A percentile compares a stretch with the other conserved stretches of the same genome.
phyloP scores from a whole-genome alignment of 2,888 invertebrate genomes.

The Amphipoea oculea region DNA sequence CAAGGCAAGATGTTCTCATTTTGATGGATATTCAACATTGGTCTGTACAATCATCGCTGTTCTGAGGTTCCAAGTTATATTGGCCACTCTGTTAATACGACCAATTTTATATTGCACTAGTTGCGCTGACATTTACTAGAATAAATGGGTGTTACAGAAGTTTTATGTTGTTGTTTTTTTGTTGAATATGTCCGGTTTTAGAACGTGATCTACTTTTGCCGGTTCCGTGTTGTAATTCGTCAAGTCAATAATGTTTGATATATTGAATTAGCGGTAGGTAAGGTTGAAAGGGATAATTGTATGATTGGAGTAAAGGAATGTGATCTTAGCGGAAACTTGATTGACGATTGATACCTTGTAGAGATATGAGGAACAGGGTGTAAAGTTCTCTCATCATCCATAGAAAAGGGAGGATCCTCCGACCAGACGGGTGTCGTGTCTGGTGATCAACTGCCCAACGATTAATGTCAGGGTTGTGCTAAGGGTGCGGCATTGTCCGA shows the following conservation, averaged over 20 bases:
- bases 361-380: too few species aligned
- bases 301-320: constrained; percentile 23
- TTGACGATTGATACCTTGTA: constrained; percentile 3
- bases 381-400: too few species aligned
- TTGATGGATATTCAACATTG: background rate
- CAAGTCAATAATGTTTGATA: constrained; percentile 41
- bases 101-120: constrained; percentile 49
- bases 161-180: constrained; percentile 55
- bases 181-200: constrained; percentile 50
- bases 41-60: background rate
- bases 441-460: too few species aligned
- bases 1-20: background rate
- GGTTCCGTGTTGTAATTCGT: constrained; percentile 62
- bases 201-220: constrained; percentile 61
- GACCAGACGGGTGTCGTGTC: too few species aligned
- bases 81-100: constrained; percentile 19
- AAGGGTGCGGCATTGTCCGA: too few species aligned
- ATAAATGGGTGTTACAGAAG: constrained; percentile 42
- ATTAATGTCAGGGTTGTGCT: too few species aligned
- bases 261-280: constrained; percentile 40
- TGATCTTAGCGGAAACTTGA: constrained; percentile 1
- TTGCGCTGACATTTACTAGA: constrained; percentile 47
- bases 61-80: constrained; percentile 5
- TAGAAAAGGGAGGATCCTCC: too few species aligned
- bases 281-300: constrained; percentile 28